Evolutionary conservation across 1,140 invertebrate species (phyloP).

Genomic region (Chymomyza costata): DNA sequence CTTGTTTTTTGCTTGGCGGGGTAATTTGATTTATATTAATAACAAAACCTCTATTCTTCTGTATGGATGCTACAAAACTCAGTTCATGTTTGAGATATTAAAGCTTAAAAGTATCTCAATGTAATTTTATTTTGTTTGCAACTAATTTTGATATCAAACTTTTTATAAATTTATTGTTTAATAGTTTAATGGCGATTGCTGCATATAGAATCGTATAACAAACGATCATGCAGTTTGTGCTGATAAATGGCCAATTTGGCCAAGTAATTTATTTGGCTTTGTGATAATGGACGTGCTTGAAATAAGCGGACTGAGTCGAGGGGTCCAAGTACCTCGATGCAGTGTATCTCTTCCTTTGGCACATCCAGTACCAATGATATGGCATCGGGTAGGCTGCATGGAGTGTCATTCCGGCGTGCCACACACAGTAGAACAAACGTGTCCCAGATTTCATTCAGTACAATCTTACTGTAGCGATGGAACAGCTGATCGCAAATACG

Average conservation of each 20-base stretch:
- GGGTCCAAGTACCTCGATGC: conserved; percentile 29
- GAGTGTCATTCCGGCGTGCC: conserved; percentile 8
- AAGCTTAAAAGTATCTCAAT: too few relatives aligned
- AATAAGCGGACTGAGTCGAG: conserved; percentile 20
- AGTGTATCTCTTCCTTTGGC: conserved; percentile 19
- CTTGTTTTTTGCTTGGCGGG: too few relatives aligned
- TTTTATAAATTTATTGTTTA: too few relatives aligned
- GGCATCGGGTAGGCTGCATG: conserved; percentile 24
- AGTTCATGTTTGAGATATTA: too few relatives aligned
- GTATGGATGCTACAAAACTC: too few relatives aligned
- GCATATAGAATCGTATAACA: too few relatives aligned
- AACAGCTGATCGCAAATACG: conserved; percentile 34
- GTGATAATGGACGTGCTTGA: conserved; percentile 22
- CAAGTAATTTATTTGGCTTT: conserved; percentile 28
- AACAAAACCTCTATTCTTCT: too few relatives aligned
- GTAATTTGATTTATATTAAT: too few relatives aligned
- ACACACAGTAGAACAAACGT: conserved; percentile 40
- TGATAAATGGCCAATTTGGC: conserved; percentile 41
- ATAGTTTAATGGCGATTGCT: too few relatives aligned
- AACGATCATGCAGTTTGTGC: conserved; percentile 26
- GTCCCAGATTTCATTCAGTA: conserved; percentile 33
- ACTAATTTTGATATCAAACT: too few relatives aligned
- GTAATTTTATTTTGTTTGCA: too few relatives aligned
- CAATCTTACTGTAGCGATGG: conserved; percentile 22
- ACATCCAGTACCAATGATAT: conserved; percentile 29